Conservation (phyloP, 2,888 invertebrate genomes). For the Helicoverpa assulta region DNA sequence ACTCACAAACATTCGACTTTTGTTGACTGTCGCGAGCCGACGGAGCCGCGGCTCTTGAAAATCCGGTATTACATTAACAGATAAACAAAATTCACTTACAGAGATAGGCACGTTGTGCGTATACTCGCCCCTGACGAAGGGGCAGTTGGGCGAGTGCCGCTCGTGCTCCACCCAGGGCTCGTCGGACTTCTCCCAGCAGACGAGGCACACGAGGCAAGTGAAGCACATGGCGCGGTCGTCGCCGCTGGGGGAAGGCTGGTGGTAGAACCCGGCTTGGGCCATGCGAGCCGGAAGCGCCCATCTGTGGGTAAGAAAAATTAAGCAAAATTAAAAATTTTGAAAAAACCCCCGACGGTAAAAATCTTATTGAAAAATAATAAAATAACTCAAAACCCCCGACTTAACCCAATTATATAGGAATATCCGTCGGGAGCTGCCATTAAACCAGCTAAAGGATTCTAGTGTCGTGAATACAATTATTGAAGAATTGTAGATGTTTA, state of each 20-base stretch:
- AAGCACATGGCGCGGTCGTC: conserved; percentile 99
- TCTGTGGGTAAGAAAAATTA: conserved; percentile 79
- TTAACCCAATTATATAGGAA: too few species aligned
- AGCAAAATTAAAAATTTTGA: too few species aligned
- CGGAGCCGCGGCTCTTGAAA: too few species aligned
- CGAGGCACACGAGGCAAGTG: conserved; percentile 97
- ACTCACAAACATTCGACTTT: too few species aligned
- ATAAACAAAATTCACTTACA: conserved; percentile 73
- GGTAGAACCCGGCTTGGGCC: conserved; percentile 99
- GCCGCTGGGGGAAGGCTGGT: conserved; percentile 96
- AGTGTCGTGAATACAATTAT: too few species aligned
- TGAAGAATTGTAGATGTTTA: too few species aligned
- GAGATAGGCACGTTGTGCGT: conserved; percentile 98
- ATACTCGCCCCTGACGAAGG: conserved; percentile 98
- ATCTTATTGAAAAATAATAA: too few species aligned
- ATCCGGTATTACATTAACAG: not conserved
- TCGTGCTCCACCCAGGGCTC: conserved; percentile 99
- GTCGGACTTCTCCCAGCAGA: conserved; percentile 99
- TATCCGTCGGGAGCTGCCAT: too few species aligned
- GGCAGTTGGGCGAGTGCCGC: conserved; percentile 97
- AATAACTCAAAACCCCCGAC: too few species aligned
- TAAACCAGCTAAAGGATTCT: too few species aligned
- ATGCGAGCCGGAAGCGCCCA: conserved; percentile 99
- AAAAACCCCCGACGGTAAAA: too few species aligned
- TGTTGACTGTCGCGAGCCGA: too few species aligned